These are phyloP conservation scores for Criorhina ranunculi DNA, from an alignment of 2,888 invertebrate species.

Conservation along the genomic window DNA sequence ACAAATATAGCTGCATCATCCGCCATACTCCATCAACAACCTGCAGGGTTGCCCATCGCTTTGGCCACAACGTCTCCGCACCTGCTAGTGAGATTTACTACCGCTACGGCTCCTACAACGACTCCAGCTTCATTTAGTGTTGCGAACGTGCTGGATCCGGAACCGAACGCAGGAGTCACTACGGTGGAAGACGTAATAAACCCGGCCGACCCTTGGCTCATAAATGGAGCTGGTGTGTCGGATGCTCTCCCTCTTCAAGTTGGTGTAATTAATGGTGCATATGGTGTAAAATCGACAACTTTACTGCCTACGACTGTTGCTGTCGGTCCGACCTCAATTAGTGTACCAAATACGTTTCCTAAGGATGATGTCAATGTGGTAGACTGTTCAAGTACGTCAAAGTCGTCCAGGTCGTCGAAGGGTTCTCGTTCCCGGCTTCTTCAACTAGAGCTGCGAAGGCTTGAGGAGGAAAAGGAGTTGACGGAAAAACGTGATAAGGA, in stretches of 20 bases:
- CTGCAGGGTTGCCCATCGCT: not conserved
- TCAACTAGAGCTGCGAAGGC: constrained; percentile 2
- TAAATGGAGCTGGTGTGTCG: too few relatives aligned
- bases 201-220: too few relatives aligned
- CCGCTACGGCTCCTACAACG: not conserved
- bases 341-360: too few relatives aligned
- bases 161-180: not conserved
- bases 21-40: too few relatives aligned
- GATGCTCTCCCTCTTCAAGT: too few relatives aligned
- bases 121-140: not conserved
- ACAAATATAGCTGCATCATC: too few relatives aligned
- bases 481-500: not conserved
- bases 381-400: constrained; percentile 38
- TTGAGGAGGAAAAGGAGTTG: not conserved
- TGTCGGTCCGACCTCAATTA: too few relatives aligned
- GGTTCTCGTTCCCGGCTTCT: constrained; percentile 75
- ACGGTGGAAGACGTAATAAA: too few relatives aligned
- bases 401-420: constrained; percentile 76
- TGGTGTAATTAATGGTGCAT: too few relatives aligned
- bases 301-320: not conserved
- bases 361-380: too few relatives aligned
- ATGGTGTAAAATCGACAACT: too few relatives aligned
- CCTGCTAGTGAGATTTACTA: too few relatives aligned
- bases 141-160: not conserved
- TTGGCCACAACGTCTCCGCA: not conserved